Evolutionary conservation across 2,797 vertebrate genomes (phyloP), one percentile per base, ranked within the genome.

Genomic region (Miichthys miiuy): DNA sequence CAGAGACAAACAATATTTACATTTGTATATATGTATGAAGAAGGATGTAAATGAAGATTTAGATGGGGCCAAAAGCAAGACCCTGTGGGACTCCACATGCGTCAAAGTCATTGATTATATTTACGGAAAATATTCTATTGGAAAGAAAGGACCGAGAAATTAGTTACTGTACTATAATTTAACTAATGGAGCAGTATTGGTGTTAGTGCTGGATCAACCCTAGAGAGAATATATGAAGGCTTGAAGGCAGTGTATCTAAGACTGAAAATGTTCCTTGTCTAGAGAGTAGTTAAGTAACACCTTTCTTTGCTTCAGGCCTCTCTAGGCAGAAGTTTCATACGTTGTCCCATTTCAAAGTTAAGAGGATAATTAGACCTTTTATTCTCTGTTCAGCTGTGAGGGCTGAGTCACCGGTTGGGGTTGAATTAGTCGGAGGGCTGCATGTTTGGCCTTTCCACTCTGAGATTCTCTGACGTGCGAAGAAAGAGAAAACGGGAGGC

Each of bases 371-470:
- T 90, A 90, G 88, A 84, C 79, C 82, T 91, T 80, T 90, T 89
- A 82, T 84, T 87, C 79, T 74, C 58, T 63, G 72, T 87, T 84
- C 55, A 89, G 73, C 79, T 89, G 80, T 80, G 83, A 82, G 56
- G 75, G 81, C 86, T 88, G 89, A 93, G 88, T 92, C 91, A 92
- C 87, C 2, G 44, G 55, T 88, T 52, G 62, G 75, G 71, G 69
- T 72, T 72, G 82, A 82, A 87, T 89, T 86, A 81, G 75, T 70
- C 54, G 27, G 55, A 86, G 85, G 84, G 81, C 79, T 79, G 88
- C 84, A 81, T 90, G 89, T 90, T 91, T 93, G 92, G 93, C 92
- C 90, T 93, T 92, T 92, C 86, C 77, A 48, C 75, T 67, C 79
- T n/a, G 52, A 67, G 81, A 72, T 73, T 84, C 72, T 69, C 61